Conservation (phyloP, 2,797 vertebrate species). For the Todus mexicanus region DNA sequence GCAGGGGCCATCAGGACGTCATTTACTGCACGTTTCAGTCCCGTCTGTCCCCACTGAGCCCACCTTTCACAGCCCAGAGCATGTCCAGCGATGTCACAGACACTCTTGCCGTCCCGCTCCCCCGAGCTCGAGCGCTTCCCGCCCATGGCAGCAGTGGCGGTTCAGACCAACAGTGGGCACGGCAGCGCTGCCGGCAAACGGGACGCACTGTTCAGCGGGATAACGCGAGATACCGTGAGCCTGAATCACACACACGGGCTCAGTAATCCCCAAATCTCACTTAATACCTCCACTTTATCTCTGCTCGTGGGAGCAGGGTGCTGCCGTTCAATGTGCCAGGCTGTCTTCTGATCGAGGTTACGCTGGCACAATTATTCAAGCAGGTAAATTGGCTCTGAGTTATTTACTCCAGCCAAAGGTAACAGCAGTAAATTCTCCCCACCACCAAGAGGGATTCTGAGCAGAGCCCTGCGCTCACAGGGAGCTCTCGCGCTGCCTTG, state of each 20-base stretch:
- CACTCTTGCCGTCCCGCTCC: too few species aligned
- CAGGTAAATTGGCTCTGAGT: neutral
- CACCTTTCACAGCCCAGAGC: neutral
- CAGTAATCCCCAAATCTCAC: neutral
- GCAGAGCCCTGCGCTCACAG: rapidly evolving
- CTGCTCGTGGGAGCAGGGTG: neutral
- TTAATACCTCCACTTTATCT: neutral
- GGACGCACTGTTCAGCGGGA: neutral
- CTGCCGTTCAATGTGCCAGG: neutral
- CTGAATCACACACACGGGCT: neutral
- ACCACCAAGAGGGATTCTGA: rapidly evolving
- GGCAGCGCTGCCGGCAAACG: neutral
- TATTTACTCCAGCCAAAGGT: neutral
- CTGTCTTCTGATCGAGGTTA: neutral
- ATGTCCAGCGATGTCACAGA: too few species aligned
- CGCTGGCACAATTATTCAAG: neutral
- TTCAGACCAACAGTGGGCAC: rapidly evolving
- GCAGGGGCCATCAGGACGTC: neutral
- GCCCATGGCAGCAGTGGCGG: rapidly evolving
- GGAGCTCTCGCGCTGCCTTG: rapidly evolving
- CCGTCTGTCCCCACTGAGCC: neutral
- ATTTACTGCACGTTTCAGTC: neutral
- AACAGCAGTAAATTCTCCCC: neutral
- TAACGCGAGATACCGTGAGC: rapidly evolving
- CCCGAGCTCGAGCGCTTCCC: neutral